These are phyloP conservation scores for Lepidocyrtinus sp. DNA, from an alignment of 2,888 invertebrate genomes.

Conservation along the genomic window DNA sequence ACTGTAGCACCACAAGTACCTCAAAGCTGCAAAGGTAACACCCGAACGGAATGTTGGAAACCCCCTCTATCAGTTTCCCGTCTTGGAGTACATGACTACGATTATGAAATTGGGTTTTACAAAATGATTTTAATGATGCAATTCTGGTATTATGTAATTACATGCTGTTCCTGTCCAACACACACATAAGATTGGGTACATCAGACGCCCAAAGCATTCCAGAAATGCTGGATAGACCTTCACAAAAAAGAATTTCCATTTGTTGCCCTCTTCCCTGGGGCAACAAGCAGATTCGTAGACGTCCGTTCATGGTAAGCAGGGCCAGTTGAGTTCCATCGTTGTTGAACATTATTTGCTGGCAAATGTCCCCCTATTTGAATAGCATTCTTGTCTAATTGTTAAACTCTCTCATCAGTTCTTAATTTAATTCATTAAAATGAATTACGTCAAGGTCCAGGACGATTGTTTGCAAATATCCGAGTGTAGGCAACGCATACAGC, in stretches of 20 bases:
- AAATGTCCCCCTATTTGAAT: slow-evolving; percentile 35
- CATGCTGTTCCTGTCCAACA: slow-evolving; percentile 40
- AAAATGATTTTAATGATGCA: too few relatives aligned
- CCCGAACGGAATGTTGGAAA: slow-evolving; percentile 39
- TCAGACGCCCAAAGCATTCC: slow-evolving; percentile 42
- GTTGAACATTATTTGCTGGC: slow-evolving; percentile 45
- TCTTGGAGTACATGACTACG: slow-evolving; percentile 40
- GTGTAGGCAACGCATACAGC: slow-evolving; percentile 46
- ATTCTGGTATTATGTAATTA: slow-evolving; percentile 9
- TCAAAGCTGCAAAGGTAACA: slow-evolving; percentile 39
- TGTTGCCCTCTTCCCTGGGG: slow-evolving; percentile 32
- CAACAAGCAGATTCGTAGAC: slow-evolving; percentile 31
- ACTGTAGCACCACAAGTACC: neutral
- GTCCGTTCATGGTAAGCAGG: slow-evolving; percentile 39
- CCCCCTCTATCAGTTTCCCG: slow-evolving; percentile 34
- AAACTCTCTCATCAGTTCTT: neutral
- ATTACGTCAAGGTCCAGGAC: slow-evolving; percentile 36
- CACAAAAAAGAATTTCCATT: slow-evolving; percentile 37
- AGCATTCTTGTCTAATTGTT: neutral
- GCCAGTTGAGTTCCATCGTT: slow-evolving; percentile 36
- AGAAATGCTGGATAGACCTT: slow-evolving; percentile 27
- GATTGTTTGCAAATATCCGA: slow-evolving; percentile 43
- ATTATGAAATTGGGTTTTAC: too few relatives aligned
- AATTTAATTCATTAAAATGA: neutral
- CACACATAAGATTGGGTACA: slow-evolving; percentile 33